A percentile compares a stretch with the other conserved stretches of the same genome.
These are phyloP conservation scores for Proterorhinus semilunaris DNA, from an alignment of 2,113 vertebrate genomes.

Conservation along the genomic window DNA sequence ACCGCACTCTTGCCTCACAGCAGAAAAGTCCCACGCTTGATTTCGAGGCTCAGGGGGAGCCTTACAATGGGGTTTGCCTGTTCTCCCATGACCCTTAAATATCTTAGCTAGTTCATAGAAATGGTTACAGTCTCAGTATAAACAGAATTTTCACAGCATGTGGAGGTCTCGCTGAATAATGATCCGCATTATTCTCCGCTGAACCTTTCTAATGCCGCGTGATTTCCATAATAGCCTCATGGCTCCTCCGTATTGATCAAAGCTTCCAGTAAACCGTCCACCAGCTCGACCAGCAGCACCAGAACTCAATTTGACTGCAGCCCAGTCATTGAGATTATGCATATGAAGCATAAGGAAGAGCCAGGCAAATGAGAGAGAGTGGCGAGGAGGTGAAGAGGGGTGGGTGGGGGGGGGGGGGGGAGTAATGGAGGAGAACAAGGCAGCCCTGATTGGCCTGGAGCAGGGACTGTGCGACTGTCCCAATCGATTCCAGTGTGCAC, in stretches of 20 bases:
- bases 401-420: constrained; percentile 53
- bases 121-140: background rate
- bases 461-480: constrained; percentile 18
- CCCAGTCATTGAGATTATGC: constrained; percentile 65
- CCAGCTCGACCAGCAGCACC: constrained; percentile 33
- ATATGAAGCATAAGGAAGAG: constrained; percentile 44
- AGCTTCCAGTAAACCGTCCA: constrained; percentile 45
- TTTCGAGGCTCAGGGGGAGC: no score
- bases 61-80: no score
- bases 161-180: constrained; percentile 22
- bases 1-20: no score
- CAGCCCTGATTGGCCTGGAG: constrained; percentile 62
- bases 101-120: no score
- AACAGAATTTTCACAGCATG: background rate
- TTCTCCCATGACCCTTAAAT: no score
- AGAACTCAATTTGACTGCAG: constrained; percentile 66
- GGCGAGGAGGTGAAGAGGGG: background rate
- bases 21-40: no score
- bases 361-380: constrained; percentile 30
- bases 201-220: constrained; percentile 45
- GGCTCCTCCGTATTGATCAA: constrained; percentile 63
- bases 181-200: constrained; percentile 9
- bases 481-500: constrained; percentile 31
- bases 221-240: constrained; percentile 65
- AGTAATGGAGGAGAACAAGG: constrained; percentile 64